Base-by-base conservation (phyloP, 2,888 invertebrate species). In the Pseudococcus viburni region DNA sequence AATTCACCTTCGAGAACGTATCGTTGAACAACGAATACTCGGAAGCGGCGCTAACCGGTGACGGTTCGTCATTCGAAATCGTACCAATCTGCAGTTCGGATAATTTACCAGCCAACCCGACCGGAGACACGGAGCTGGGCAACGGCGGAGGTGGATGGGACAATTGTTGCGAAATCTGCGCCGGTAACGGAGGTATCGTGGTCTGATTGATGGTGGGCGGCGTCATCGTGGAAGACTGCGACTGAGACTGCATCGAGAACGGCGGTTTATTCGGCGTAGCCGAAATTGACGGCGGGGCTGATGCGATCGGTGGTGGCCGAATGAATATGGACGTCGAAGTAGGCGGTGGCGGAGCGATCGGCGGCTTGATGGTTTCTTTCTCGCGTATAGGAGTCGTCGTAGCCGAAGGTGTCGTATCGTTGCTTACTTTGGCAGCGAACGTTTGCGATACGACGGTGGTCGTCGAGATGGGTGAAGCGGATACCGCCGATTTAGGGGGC, bases 11-110 rank as follows among this genome's bases (percentile, higher is more conserved):
- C 77, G 94, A 93, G 90, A 95, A 94, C 1, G 93, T 92, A 91
- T 96, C 96, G 91, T 96, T 96, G 92, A 98, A 98, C 90, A 98
- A 94, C 0, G 97, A 96, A 92, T 97, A 98, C 91, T 97, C 96
- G 83, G 89, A 89, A 85, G 89, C 89, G 68, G 86, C 88, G 39
- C 89, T 89, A 15, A 90, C 89, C 26, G 88, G 89, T 51, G 89
- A 88, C 33, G 80, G 86, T 12, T 89, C 46, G 33, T 84, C 83
- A 4, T 85, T 19, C 42, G 86, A 51, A 59, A 88, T 42, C 42
- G 26, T 83, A 15, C 84, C 33, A 59, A 86, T 86, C 64, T 86
- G 88, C 73, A 84, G 77, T 11, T 89, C 89, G 39, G 89, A 89
- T 80, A 77, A 42, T 88, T 88, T 84, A 19, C 84, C 55, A 42